Conservation (phyloP, 2,888 invertebrate genomes). For the Homarus gammarus region DNA sequence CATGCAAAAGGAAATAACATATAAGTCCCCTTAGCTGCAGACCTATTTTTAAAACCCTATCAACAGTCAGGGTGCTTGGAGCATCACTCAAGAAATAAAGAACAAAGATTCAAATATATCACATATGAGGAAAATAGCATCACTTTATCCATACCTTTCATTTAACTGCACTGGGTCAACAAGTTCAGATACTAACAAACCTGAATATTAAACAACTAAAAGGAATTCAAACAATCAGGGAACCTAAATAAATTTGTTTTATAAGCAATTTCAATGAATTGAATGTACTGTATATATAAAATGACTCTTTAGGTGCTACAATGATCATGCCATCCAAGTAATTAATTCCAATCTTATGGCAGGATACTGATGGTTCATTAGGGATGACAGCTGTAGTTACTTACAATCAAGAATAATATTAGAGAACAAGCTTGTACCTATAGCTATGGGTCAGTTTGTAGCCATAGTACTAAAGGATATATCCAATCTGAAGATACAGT, state of each 20-base stretch:
- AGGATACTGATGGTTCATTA: not conserved
- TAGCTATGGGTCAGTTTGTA: not conserved
- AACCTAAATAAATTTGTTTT: not conserved
- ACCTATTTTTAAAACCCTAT: not conserved
- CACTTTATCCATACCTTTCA: too few relatives aligned
- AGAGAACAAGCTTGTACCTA: not conserved
- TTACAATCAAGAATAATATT: not conserved
- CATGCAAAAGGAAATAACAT: not conserved
- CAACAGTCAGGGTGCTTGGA: not conserved
- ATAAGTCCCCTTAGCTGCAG: not conserved
- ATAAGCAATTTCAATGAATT: not conserved
- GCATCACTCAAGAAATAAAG: too few relatives aligned
- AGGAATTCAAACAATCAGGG: not conserved
- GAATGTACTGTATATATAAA: not conserved
- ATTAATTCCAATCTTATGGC: not conserved
- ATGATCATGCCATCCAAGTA: not conserved
- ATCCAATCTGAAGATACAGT: not conserved
- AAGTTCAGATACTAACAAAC: too few relatives aligned
- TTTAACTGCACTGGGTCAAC: too few relatives aligned
- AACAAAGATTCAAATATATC: too few relatives aligned
- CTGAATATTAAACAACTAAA: not conserved
- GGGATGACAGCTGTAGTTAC: not conserved
- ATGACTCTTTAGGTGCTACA: not conserved
- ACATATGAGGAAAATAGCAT: too few relatives aligned
- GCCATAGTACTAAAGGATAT: not conserved